These are phyloP conservation scores for Osmoderma eremita DNA, from an alignment of 2,888 invertebrate species.

Conservation along the genomic window DNA sequence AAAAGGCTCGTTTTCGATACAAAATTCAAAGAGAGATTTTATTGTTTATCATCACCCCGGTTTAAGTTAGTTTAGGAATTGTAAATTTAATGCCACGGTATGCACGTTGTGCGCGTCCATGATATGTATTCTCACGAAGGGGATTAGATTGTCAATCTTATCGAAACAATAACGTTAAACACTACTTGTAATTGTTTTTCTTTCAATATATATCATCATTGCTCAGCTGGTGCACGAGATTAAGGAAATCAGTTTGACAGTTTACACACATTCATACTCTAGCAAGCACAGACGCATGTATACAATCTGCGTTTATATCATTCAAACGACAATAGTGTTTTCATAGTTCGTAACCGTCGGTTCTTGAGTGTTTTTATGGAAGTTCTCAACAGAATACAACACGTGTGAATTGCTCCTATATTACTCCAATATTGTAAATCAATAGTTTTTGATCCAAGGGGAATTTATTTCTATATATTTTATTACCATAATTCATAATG, in stretches of 20 bases:
- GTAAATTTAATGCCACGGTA: conserved; percentile 1
- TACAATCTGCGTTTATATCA: not conserved
- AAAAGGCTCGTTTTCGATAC: too few relatives aligned
- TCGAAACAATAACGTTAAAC: conserved; percentile 20
- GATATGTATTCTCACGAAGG: not conserved
- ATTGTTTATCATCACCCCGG: too few relatives aligned
- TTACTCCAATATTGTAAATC: too few relatives aligned
- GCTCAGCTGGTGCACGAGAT: conserved; percentile 8
- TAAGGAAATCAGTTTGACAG: conserved; percentile 9
- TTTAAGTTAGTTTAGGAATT: too few relatives aligned
- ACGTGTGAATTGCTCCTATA: not conserved
- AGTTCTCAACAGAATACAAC: not conserved
- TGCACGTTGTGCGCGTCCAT: not conserved
- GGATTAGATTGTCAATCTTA: conserved; percentile 29
- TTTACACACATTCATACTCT: not conserved
- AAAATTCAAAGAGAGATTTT: too few relatives aligned
- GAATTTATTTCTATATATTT: too few relatives aligned
- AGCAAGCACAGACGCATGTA: not conserved
- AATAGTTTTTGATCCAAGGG: too few relatives aligned
- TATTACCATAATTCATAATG: too few relatives aligned
- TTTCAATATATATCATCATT: conserved; percentile 16
- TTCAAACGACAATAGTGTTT: conserved; percentile 19
- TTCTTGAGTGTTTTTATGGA: not conserved
- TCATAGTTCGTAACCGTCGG: not conserved
- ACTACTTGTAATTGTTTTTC: conserved; percentile 25